Base-by-base conservation (phyloP, 2,113 vertebrate genomes). In the Lichenostomus cassidix region DNA sequence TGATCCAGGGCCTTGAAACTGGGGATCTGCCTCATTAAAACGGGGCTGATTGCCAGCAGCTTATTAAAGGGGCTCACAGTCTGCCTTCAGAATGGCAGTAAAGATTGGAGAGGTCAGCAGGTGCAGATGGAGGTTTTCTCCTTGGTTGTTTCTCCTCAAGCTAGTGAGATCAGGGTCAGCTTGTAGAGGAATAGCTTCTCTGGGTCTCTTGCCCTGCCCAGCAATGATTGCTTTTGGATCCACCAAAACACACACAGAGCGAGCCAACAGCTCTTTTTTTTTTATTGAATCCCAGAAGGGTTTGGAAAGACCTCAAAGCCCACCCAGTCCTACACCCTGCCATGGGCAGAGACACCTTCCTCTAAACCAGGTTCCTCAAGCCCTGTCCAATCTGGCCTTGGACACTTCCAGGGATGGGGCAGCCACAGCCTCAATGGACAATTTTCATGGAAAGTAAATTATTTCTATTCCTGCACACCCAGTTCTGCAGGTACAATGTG, bases 151-250 rank as follows among this genome's bases (percentile, higher is more conserved):
- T 33, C 11, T 79, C 33, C 31, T 41, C 31, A 21, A n/a, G 46
- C 17, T 60, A 8, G 23, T 1, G 24, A 42, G 89, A 77, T 42
- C 49, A 13, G 53, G 55, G 83, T 17, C 52, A 56, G 55, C 50
- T 73, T n/a, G 1, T 3, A 89, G 88, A 87, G 91, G 91, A 91
- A 19, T 59, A 76, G 2, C n/a, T 94, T 90, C 89, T 93, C 78
- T 31, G 62, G n/a, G 5, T 52, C 85, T 87, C 70, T 95, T 96
- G 94, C 90, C 71, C 52, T 60, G 92, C 55, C 87, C 74, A 80
- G 79, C 63, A 80, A 41, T 33, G 63, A 89, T 68, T 82, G 6
- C 68, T 79, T 11, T 56, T 70, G 53, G 69, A 70, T 69, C 91
- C 94, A 41, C 74, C 28, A 96, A 73, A 91, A 84, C 67, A 85